Evolutionary conservation across 2,797 vertebrate species (phyloP).

Genomic region (Sebastes wilsoni): DNA sequence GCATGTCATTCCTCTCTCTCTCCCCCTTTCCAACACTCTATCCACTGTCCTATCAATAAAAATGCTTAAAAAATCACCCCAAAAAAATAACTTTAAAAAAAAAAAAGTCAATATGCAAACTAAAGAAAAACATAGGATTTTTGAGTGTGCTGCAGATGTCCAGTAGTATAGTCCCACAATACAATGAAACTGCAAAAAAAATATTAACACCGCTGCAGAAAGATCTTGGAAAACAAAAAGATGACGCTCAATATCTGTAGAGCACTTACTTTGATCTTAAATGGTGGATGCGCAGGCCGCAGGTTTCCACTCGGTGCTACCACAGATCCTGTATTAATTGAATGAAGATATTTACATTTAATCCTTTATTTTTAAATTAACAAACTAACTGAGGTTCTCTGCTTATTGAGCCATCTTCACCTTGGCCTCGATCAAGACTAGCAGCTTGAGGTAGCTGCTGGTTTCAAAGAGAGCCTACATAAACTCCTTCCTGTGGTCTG

Average conservation of each 20-base stretch:
- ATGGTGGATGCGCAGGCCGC: too few species aligned
- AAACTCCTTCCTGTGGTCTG: slow-evolving; percentile 88
- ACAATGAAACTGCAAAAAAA: not conserved
- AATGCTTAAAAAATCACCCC: too few species aligned
- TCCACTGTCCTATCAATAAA: too few species aligned
- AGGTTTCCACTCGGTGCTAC: not conserved
- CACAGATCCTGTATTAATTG: not conserved
- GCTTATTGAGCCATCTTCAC: not conserved
- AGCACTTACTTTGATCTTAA: too few species aligned
- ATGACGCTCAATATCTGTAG: too few species aligned
- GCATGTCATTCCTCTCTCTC: too few species aligned
- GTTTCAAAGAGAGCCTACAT: slow-evolving; percentile 93
- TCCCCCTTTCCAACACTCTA: too few species aligned
- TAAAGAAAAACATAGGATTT: not conserved
- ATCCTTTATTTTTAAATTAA: not conserved
- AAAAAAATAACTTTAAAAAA: too few species aligned
- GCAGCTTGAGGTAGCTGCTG: slow-evolving; percentile 86
- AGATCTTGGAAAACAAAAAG: too few species aligned
- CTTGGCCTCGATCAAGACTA: slow-evolving; percentile 90
- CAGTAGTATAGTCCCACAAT: not conserved
- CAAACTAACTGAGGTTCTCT: not conserved
- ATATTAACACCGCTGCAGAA: not conserved
- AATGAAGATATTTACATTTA: not conserved
- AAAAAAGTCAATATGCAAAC: not conserved
- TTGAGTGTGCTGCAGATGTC: not conserved